Conservation (phyloP, 1,140 invertebrate genomes). For the Lepidurus packardi region DNA sequence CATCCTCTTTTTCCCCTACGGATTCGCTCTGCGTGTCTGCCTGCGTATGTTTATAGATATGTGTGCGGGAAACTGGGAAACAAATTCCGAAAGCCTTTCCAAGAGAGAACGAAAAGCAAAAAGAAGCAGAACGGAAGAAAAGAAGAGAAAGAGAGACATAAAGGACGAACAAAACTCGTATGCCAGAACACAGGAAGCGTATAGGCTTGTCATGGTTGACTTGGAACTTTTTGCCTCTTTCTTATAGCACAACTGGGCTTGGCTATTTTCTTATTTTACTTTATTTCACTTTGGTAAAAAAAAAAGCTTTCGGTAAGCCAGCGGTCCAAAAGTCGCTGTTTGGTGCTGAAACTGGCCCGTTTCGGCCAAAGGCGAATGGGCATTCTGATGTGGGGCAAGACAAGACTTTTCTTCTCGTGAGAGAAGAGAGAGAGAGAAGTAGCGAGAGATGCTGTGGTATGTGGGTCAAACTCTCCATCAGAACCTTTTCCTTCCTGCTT, state of each 20-base stretch:
- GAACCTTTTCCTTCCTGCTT: constrained; percentile 11
- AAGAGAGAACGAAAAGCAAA: not conserved
- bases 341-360: not conserved
- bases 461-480: constrained; percentile 18
- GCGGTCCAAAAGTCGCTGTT: not conserved
- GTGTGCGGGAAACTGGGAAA: constrained; percentile 8
- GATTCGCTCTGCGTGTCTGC: constrained; percentile 6
- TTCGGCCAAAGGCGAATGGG: not conserved
- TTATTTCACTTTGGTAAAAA: no score
- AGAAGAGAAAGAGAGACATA: not conserved
- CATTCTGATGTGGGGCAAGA: constrained; percentile 21
- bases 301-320: not conserved
- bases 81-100: constrained; percentile 7
- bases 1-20: not conserved
- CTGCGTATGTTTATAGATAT: constrained; percentile 19
- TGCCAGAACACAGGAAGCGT: not conserved
- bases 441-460: constrained; percentile 12
- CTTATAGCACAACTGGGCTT: not conserved
- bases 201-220: constrained; percentile 5
- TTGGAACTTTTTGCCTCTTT: not conserved
- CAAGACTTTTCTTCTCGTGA: constrained; percentile 11
- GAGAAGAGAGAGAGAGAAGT: not conserved
- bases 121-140: not conserved
- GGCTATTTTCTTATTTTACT: not conserved
- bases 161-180: not conserved